Evolutionary conservation across 2,113 vertebrate species (phyloP), one percentile per base, ranked within the genome.

Genomic region (Chaetodon trifascialis): DNA sequence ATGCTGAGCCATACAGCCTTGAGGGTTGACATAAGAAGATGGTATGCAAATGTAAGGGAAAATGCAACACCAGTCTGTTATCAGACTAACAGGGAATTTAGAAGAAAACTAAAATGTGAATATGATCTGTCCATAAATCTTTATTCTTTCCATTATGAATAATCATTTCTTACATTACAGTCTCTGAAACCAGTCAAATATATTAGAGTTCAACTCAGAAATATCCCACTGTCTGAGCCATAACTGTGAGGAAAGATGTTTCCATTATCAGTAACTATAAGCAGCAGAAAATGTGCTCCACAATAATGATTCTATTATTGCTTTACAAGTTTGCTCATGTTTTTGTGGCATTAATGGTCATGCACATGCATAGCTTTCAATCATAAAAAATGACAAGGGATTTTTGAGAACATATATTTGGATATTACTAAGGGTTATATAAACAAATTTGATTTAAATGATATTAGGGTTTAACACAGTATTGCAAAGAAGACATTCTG

Each of bases 81-180:
- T 51, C 56, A 17, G 19, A 73, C 1, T 11, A n/a, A 30, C 11
- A 9, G 55, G 23, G 21, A 30, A 14, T 11, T 47, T 16, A 7
- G 7, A 54, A 34, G 14, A 55, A 47, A 75, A 65, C 0, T 14
- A 40, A 21, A 44, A 25, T 16, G 7, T 47, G 30, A 38, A 36
- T 55, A 55, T 59, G 21, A 78, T 81, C 47, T 46, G 60, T 85
- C 44, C 42, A 90, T 88, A 86, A 85, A 84, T 79, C 83, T 93
- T 92, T 91, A 86, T 90, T 94, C 47, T 86, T 76, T 87, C 38
- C 51, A 69, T 80, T 80, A 89, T 91, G 83, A 77, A 86, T 87
- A 79, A 86, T 91, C 44, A 82, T 84, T 82, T 76, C 66, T 82
- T 84, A 83, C 77, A 88, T 79, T 87, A 80, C 49, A 65, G 75